Base-by-base conservation (phyloP, 2,113 vertebrate genomes). In the Trachemys scripta region DNA sequence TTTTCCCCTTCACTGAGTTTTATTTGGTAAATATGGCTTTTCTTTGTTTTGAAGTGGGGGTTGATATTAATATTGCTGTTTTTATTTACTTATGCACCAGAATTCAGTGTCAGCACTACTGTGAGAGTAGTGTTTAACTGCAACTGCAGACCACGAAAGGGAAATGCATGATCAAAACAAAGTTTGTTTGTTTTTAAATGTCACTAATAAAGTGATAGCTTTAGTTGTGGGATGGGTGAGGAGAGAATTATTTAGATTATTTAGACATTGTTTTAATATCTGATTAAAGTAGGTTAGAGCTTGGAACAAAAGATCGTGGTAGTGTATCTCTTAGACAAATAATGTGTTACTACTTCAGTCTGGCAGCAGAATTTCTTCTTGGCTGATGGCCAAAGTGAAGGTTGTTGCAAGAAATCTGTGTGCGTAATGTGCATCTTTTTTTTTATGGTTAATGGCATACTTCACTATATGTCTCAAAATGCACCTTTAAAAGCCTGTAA, bases 361-460 rank as follows among this genome's bases (percentile, higher is more conserved):
- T 92, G 50, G 31, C 87, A 80, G 93, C 4, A 1, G n/a, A 22
- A 9, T 27, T 90, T 94, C 95, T 92, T 82, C 83, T 95, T 88
- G 65, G 35, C 57, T 51, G 38, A 80, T 83, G 19, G 82, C 49
- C 42, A 49, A 93, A 95, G 79, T 84, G 82, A 4, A 53, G 80
- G 31, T 16, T 50, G 20, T 82, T 87, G 85, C 81, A 90, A 87
- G 50, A 35, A 29, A 47, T 83, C 51, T 65, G 31, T 65, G 14
- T 53, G 51, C 7, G 17, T 53, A 53, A 53, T 53, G 25, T 0
- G 2, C 38, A 5, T 11, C 14, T 83, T 1, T 0, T 0, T 0
- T 88, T 88, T 85, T 24, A 20, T 76, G 11, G 10, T 35, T 49
- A 20, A 53, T 35, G 13, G 31, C 62, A n/a, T 65, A 65, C 62